Percentiles rank a stretch among this genome's conserved stretches.
These are phyloP conservation scores for Drosophila parabipectinata DNA, from an alignment of 1,140 invertebrate genomes.

Conservation along the genomic window DNA sequence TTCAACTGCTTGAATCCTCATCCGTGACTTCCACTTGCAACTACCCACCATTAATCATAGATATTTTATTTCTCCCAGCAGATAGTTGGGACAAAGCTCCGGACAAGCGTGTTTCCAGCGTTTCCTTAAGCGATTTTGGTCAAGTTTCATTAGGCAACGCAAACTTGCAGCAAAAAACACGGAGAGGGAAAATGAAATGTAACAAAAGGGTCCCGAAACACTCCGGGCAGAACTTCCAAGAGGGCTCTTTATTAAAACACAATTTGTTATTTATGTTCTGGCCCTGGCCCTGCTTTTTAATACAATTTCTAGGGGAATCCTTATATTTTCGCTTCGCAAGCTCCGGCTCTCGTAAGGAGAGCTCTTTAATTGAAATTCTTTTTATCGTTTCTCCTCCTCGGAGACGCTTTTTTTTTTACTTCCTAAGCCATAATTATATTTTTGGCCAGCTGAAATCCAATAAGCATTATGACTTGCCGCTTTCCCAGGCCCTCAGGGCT, in stretches of 20 bases:
- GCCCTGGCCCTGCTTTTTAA: constrained; percentile 44
- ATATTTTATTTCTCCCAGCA: constrained; percentile 30
- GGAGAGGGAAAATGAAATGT: constrained; percentile 7
- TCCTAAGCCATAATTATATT: constrained; percentile 73
- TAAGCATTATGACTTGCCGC: constrained; percentile 77
- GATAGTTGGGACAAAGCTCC: too few species aligned
- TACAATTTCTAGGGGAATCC: constrained; percentile 57
- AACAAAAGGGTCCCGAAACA: constrained; percentile 25
- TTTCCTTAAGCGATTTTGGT: constrained; percentile 74
- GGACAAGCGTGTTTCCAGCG: constrained; percentile 63
- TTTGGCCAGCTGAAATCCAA: constrained; percentile 68
- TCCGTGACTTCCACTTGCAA: constrained; percentile 26
- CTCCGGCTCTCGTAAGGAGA: constrained; percentile 38
- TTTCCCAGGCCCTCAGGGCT: constrained; percentile 28
- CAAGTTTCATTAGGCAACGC: constrained; percentile 72
- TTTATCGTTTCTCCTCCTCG: constrained; percentile 27
- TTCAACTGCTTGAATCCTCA: constrained; percentile 25
- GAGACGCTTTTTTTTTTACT: constrained; percentile 17
- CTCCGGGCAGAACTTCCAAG: constrained; percentile 43
- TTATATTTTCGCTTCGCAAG: constrained; percentile 2
- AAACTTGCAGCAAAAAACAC: constrained; percentile 59
- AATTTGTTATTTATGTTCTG: constrained; percentile 76
- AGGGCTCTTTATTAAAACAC: constrained; percentile 74
- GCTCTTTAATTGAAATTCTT: constrained; percentile 76
- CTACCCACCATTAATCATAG: constrained; percentile 26